These are phyloP conservation scores for Sericinus montela DNA, from an alignment of 2,888 invertebrate species.

Conservation along the genomic window DNA sequence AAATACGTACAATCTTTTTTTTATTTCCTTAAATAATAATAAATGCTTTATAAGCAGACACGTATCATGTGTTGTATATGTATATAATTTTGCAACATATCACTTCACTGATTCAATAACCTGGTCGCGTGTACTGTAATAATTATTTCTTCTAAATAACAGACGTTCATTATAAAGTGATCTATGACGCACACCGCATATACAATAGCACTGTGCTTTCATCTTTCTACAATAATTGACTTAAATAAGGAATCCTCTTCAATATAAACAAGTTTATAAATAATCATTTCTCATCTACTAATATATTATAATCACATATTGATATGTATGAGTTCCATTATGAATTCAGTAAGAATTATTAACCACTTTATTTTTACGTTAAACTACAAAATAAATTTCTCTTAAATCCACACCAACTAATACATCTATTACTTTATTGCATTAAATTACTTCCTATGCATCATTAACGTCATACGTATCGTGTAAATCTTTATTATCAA, in stretches of 20 bases:
- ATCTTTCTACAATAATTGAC: constrained; percentile 65
- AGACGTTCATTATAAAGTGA: neutral
- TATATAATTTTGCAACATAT: constrained; percentile 19
- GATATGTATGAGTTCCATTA: constrained; percentile 68
- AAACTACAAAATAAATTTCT: constrained; percentile 48
- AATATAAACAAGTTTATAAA: constrained; percentile 50
- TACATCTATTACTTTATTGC: constrained; percentile 42
- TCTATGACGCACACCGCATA: neutral
- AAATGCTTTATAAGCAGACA: constrained; percentile 20
- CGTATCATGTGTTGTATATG: constrained; percentile 5
- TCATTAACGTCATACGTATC: neutral
- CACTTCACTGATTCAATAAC: constrained; percentile 11
- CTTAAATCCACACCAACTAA: constrained; percentile 45
- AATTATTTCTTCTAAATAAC: neutral
- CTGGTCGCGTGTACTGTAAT: neutral
- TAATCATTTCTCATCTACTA: constrained; percentile 46
- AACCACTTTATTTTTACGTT: constrained; percentile 26
- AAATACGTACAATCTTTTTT: constrained; percentile 1
- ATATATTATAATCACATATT: constrained; percentile 50
- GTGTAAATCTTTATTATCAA: neutral
- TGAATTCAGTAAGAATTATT: constrained; percentile 14
- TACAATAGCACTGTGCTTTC: constrained; percentile 31
- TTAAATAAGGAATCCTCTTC: constrained; percentile 74
- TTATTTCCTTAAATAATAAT: constrained; percentile 1
- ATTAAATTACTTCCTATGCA: constrained; percentile 19